A percentile compares a stretch with the other conserved stretches of the same genome.
Evolutionary conservation across 2,888 invertebrate species (phyloP).

Genomic region (Watsonalla cultraria): DNA sequence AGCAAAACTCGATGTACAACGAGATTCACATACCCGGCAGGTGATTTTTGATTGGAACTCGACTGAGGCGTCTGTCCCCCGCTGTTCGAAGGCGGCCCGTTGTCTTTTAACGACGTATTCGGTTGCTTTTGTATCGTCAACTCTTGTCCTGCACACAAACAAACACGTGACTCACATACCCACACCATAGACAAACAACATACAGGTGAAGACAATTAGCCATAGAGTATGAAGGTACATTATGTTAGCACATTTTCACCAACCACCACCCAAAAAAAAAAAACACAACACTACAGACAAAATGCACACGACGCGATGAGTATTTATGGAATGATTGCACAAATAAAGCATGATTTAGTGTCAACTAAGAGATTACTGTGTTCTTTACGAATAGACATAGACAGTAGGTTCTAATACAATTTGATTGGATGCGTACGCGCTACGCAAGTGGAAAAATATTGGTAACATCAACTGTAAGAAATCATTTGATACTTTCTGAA

Average conservation of each 20-base stretch:
- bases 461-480: no score
- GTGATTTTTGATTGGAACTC: conserved; percentile 81
- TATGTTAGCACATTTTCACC: conserved; percentile 79
- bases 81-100: conserved; percentile 74
- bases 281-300: conserved; percentile 18
- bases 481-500: no score
- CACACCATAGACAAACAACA: conserved; percentile 18
- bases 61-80: conserved; percentile 73
- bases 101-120: conserved; percentile 91
- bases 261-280: conserved; percentile 70
- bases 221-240: conserved; percentile 71
- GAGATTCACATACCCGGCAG: conserved; percentile 81
- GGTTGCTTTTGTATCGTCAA: conserved; percentile 97
- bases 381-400: no score
- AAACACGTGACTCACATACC: conserved; percentile 9
- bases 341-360: background rate
- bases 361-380: background rate
- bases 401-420: no score
- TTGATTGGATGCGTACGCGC: no score
- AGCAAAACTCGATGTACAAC: background rate
- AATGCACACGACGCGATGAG: conserved; percentile 12
- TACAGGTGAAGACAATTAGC: conserved; percentile 68
- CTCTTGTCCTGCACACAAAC: conserved; percentile 84
- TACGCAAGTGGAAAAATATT: no score
- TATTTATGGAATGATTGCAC: background rate